phyloP scores from a whole-genome alignment of 2,113 vertebrate genomes.

The Thoracochromis brauschi region DNA sequence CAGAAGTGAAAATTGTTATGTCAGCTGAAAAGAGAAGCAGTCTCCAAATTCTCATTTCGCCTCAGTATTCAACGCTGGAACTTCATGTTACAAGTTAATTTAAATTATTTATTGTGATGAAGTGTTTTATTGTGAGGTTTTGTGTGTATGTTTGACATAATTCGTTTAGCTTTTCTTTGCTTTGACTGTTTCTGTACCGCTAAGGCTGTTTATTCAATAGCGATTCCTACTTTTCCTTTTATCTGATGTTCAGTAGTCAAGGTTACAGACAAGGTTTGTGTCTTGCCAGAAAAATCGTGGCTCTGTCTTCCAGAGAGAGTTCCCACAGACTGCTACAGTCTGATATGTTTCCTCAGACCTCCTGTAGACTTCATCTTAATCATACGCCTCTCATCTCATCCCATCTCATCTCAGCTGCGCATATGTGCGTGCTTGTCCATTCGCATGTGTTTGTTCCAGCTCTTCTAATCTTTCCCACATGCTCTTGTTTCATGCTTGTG shows the following conservation, averaged over 20 bases:
- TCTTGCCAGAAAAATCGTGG: slow-evolving; percentile 45
- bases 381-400: slow-evolving; percentile 25
- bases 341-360: slow-evolving; percentile 48
- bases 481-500: slow-evolving; percentile 42
- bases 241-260: slow-evolving; percentile 7
- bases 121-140: not conserved
- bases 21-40: slow-evolving; percentile 44
- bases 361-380: slow-evolving; percentile 42
- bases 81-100: not conserved
- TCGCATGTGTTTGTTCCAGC: slow-evolving; percentile 31
- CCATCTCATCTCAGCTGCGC: slow-evolving; percentile 17
- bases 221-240: slow-evolving; percentile 2
- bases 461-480: slow-evolving; percentile 56
- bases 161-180: not conserved
- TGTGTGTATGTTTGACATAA: not conserved
- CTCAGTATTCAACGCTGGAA: not conserved
- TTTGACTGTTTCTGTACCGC: not conserved
- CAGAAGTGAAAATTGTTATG: slow-evolving; percentile 53
- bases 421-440: slow-evolving; percentile 5
- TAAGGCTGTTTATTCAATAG: not conserved
- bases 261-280: slow-evolving; percentile 10
- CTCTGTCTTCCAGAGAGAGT: slow-evolving; percentile 23
- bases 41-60: not conserved
- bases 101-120: not conserved
- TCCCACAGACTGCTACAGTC: slow-evolving; percentile 41